These are phyloP conservation scores for Bombus impatiens DNA, from an alignment of 1,140 invertebrate genomes.

Conservation along the genomic window DNA sequence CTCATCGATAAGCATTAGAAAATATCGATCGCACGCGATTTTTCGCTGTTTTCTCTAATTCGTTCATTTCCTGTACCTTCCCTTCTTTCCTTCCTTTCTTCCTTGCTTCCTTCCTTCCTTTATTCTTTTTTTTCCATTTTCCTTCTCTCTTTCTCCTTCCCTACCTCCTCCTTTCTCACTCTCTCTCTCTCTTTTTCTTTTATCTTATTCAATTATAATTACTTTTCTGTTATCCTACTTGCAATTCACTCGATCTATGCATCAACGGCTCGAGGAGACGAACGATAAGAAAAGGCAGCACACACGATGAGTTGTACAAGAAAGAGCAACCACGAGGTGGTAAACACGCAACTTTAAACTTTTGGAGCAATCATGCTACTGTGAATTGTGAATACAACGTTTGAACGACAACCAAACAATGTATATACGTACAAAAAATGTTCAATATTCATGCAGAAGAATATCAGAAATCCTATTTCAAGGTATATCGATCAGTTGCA, in stretches of 20 bases:
- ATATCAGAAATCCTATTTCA: constrained; percentile 24
- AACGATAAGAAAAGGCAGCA: constrained; percentile 35
- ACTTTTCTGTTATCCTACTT: background rate
- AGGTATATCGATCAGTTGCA: constrained; percentile 33
- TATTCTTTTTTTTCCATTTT: background rate
- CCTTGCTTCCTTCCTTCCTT: background rate
- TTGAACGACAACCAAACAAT: constrained; percentile 56
- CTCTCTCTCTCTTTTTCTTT: background rate
- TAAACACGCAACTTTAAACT: constrained; percentile 58
- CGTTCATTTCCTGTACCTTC: background rate
- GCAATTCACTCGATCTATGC: constrained; percentile 9
- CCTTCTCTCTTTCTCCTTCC: too few relatives aligned
- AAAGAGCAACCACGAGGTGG: constrained; percentile 52
- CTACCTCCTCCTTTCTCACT: background rate
- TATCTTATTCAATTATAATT: background rate
- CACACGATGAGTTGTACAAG: constrained; percentile 51
- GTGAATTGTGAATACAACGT: constrained; percentile 57
- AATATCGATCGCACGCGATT: background rate
- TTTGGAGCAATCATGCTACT: constrained; percentile 63
- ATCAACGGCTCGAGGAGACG: constrained; percentile 21
- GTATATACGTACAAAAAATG: constrained; percentile 52
- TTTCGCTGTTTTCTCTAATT: background rate
- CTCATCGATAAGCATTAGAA: background rate
- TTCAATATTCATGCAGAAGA: constrained; percentile 63
- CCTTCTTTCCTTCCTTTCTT: background rate